Evolutionary conservation across 2,888 invertebrate species (phyloP).

Genomic region (Oligia fasciuncula): DNA sequence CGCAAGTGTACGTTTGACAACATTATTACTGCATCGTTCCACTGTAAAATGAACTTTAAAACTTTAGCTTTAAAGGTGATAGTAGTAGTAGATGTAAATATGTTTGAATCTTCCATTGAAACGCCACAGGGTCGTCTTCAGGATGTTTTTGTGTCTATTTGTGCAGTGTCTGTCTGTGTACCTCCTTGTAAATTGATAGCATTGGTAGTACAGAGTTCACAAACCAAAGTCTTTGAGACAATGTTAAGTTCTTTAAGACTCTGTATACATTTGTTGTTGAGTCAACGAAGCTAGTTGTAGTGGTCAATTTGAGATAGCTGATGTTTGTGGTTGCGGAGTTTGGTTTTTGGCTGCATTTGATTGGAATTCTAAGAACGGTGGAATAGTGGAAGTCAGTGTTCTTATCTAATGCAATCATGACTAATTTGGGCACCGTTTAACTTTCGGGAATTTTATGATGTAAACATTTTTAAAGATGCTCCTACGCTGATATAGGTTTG

Average conservation of each 20-base stretch:
- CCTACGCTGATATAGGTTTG: background rate
- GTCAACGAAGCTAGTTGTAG: conserved; percentile 16
- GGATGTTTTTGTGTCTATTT: conserved; percentile 74
- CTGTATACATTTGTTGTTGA: conserved; percentile 44
- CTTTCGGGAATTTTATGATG: background rate
- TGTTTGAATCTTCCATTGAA: conserved; percentile 63
- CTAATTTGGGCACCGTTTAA: background rate
- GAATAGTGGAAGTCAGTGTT: background rate
- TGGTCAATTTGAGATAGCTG: conserved; percentile 24
- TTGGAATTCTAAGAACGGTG: background rate
- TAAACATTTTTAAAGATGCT: background rate
- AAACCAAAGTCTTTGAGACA: conserved; percentile 55
- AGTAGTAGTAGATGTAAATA: conserved; percentile 41
- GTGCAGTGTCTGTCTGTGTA: conserved; percentile 68
- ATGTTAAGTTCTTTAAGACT: conserved; percentile 53
- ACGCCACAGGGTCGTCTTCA: conserved; percentile 67
- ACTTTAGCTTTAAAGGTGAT: conserved; percentile 43
- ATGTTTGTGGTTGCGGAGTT: conserved; percentile 27
- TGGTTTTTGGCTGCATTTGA: background rate
- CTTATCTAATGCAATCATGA: background rate
- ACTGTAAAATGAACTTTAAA: conserved; percentile 53
- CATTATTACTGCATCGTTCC: conserved; percentile 53
- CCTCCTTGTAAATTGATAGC: conserved; percentile 77
- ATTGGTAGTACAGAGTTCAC: conserved; percentile 57
- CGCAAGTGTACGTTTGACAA: conserved; percentile 71